Percentiles rank a stretch among this genome's conserved stretches.
Evolutionary conservation across 2,888 invertebrate species (phyloP).

Genomic region (Drosophila picticornis): DNA sequence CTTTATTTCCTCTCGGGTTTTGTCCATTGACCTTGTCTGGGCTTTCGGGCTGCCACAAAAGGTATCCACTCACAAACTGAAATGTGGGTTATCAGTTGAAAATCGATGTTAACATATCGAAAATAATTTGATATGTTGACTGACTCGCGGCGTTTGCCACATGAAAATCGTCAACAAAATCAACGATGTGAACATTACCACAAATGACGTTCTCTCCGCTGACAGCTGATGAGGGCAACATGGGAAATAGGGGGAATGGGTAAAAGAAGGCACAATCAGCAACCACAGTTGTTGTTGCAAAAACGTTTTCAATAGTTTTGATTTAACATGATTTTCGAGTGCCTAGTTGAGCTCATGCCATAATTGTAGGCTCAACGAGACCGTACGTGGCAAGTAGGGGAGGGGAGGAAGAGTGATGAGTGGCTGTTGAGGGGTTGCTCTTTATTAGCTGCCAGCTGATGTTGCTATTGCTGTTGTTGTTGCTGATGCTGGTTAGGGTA

Average conservation of each 20-base stretch:
- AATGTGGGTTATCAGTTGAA: constrained; percentile 48
- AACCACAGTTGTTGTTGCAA: constrained; percentile 18
- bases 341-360: constrained; percentile 18
- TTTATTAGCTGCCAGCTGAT: constrained; percentile 46
- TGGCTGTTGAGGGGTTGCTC: not conserved
- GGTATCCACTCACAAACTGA: not conserved
- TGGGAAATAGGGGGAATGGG: not conserved
- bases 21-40: not conserved
- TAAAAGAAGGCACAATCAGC: constrained; percentile 2
- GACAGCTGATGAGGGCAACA: constrained; percentile 60
- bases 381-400: not conserved
- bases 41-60: not conserved
- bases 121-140: constrained; percentile 60
- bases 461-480: not conserved
- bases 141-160: constrained; percentile 30
- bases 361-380: not conserved
- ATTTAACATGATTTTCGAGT: constrained; percentile 60
- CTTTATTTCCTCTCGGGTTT: not conserved
- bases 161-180: constrained; percentile 10
- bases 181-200: constrained; percentile 41
- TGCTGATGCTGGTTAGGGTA: constrained; percentile 43
- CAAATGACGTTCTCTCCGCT: constrained; percentile 29
- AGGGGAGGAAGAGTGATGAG: not conserved
- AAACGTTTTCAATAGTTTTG: constrained; percentile 60
- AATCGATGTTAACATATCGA: constrained; percentile 64